A percentile compares a stretch with the other conserved stretches of the same genome.
Conservation (phyloP, 2,888 invertebrate genomes). For the Pseudococcus viburni region DNA sequence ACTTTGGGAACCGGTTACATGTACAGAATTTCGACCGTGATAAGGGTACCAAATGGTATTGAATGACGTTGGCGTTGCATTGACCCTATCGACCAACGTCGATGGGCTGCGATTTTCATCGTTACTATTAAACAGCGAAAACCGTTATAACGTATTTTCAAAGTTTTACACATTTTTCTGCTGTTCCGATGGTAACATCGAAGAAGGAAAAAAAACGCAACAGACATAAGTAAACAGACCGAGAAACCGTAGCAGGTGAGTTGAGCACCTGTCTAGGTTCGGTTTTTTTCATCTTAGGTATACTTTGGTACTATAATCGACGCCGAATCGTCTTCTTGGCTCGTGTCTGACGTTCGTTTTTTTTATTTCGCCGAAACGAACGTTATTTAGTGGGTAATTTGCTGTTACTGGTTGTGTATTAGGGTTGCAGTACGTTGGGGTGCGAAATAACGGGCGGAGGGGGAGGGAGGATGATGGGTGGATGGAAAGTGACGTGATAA, state of each 20-base stretch:
- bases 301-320: constrained; percentile 8
- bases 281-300: constrained; percentile 2
- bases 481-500: background rate
- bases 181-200: background rate
- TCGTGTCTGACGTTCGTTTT: constrained; percentile 19
- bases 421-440: background rate
- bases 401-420: background rate
- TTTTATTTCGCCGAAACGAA: constrained; percentile 22
- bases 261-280: constrained; percentile 34
- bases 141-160: constrained; percentile 55
- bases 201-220: background rate
- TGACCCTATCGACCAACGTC: background rate
- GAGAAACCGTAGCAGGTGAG: constrained; percentile 51
- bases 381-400: constrained; percentile 4
- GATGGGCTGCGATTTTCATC: background rate
- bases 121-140: background rate
- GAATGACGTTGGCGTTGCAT: constrained; percentile 6
- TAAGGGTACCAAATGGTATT: constrained; percentile 2
- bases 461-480: background rate
- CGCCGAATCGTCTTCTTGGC: constrained; percentile 39
- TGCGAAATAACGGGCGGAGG: background rate
- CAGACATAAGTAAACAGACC: constrained; percentile 42
- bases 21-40: background rate
- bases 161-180: background rate
- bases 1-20: background rate